Base-by-base conservation (phyloP, 1,140 invertebrate species). In the Papilio polytes region DNA sequence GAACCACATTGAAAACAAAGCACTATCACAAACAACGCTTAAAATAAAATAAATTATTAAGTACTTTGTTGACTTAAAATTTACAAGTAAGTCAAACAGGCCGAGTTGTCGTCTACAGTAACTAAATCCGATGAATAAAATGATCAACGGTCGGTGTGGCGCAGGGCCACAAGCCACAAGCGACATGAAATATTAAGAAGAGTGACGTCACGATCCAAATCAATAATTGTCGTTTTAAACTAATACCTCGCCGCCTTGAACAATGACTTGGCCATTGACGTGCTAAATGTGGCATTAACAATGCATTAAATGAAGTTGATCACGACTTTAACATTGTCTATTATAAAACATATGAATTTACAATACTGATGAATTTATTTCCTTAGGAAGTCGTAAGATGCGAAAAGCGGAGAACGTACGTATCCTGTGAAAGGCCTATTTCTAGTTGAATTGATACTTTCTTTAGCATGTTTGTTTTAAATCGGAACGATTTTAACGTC, bases 191-290 rank as follows among this genome's bases (percentile, higher is more conserved):
- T 66, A 78, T 78, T 78, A 78, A 78, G 77, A 66, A 66, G 77
- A 81, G 77, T 80, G 83, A 81, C 85, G 84, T 85, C 82, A 86
- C 76, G 81, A 79, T 80, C 73, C 84, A 84, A 90, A 88, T 87
- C 86, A 90, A 90, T 90, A 85, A 84, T 85, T 83, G 81, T 83
- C 81, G 59, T 86, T 85, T 80, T 80, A 59, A 51, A 73, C 80
- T 80, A 76, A 83, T 81, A 85, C 78, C 82, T 85, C 81, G 80
- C 77, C 80, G 80, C 78, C 77, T 83, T 81, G 53, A 81, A 83
- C 80, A 81, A 80, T 80, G 80, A 85, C 77, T 83, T 80, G 81
- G 56, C 66, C 53, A 80, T 66, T 66, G 63, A 31, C 22, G 26
- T 66, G 22, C 63, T 26, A 66, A 66, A 66, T 66, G 22, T 66